These are phyloP conservation scores for Dynastes hyllus DNA, from an alignment of 2,888 invertebrate species.

Conservation along the genomic window DNA sequence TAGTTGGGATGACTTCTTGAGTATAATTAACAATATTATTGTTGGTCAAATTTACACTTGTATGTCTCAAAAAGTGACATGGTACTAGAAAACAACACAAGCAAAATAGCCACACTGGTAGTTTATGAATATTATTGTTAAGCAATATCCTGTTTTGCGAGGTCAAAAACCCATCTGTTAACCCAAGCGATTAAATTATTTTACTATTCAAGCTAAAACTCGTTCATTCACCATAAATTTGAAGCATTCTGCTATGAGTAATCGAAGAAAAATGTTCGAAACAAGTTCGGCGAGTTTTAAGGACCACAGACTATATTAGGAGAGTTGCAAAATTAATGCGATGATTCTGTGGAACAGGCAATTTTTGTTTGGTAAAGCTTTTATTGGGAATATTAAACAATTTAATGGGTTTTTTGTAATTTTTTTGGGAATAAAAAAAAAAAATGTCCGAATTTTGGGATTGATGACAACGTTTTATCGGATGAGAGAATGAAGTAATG, in stretches of 20 bases:
- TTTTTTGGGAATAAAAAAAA: too few relatives aligned
- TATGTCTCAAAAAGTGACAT: too few relatives aligned
- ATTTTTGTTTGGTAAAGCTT: neutral
- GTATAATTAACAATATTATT: too few relatives aligned
- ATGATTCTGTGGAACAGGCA: neutral
- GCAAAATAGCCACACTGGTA: neutral
- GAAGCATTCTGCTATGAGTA: neutral
- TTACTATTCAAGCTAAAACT: neutral
- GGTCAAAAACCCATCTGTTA: conserved; percentile 10
- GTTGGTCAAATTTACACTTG: too few relatives aligned
- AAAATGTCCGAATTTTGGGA: too few relatives aligned
- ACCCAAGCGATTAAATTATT: neutral
- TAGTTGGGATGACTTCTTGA: too few relatives aligned
- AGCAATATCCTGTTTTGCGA: conserved; percentile 2
- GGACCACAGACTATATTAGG: neutral
- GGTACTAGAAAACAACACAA: neutral
- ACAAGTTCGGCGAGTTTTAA: neutral
- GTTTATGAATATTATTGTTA: neutral
- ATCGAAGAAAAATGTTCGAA: conserved; percentile 1
- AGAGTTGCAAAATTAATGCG: neutral
- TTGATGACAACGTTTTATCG: too few relatives aligned
- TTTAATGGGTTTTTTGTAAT: too few relatives aligned
- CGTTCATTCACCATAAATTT: neutral
- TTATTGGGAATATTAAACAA: too few relatives aligned
- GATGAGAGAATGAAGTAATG: too few relatives aligned